These are phyloP conservation scores for Corythornis madagascariensis DNA, from an alignment of 2,113 vertebrate species.

Conservation along the genomic window DNA sequence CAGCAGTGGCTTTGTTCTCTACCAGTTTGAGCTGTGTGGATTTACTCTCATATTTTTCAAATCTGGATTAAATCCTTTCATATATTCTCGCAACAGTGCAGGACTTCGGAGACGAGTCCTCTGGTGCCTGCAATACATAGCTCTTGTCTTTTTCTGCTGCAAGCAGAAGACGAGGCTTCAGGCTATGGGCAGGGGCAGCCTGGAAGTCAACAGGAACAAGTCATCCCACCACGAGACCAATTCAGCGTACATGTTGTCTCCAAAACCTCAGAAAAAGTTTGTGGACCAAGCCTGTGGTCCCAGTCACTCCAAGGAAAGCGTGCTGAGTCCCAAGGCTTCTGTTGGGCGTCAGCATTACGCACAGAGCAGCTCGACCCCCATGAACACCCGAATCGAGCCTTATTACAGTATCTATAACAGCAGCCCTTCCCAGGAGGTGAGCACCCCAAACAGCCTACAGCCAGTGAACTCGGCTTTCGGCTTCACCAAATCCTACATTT, in stretches of 20 bases:
- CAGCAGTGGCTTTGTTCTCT: constrained; percentile 83
- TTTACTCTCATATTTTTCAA: constrained; percentile 95
- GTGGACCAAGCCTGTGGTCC: constrained; percentile 92
- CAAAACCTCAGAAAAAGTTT: constrained; percentile 89
- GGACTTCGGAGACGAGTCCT: constrained; percentile 89
- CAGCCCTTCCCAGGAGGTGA: constrained; percentile 83
- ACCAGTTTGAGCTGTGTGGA: constrained; percentile 93
- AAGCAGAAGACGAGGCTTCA: constrained; percentile 91
- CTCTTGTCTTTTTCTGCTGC: constrained; percentile 88
- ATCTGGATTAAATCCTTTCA: constrained; percentile 95
- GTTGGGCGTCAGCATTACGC: constrained; percentile 80
- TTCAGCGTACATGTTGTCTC: constrained; percentile 92
- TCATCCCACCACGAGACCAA: constrained; percentile 97
- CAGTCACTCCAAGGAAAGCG: constrained; percentile 87
- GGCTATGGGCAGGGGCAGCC: constrained; percentile 90
- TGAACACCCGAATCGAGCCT: constrained; percentile 94
- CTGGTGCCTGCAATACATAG: constrained; percentile 84
- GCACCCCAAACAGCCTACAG: constrained; percentile 84
- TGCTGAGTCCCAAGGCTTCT: constrained; percentile 81
- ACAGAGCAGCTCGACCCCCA: constrained; percentile 90
- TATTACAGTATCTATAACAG: constrained; percentile 97
- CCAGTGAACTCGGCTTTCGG: constrained; percentile 80
- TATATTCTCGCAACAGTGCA: constrained; percentile 94
- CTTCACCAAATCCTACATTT: constrained; percentile 86
- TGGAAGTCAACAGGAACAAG: constrained; percentile 95